Percentiles rank a stretch among this genome's conserved stretches.
Conservation (phyloP, 2,797 vertebrate species). For the Phrynocephalus guinanensis region DNA sequence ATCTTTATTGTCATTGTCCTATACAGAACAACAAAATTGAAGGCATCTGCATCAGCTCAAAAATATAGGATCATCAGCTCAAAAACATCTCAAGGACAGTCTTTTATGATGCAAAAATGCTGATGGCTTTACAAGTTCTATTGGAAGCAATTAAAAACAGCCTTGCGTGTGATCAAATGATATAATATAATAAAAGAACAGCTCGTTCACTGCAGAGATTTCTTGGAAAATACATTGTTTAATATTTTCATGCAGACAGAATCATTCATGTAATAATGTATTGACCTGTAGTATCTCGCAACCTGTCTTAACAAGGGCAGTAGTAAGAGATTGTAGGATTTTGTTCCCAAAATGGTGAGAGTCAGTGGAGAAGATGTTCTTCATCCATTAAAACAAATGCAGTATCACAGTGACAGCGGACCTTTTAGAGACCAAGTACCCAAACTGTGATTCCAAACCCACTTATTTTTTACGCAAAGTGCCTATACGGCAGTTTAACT, state of each 20-base stretch:
- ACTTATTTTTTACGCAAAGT: too few relatives aligned
- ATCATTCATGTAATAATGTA: background rate
- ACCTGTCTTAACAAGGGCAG: too few relatives aligned
- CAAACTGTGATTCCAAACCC: too few relatives aligned
- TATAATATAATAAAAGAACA: background rate
- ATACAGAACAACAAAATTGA: too few relatives aligned
- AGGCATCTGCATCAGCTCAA: too few relatives aligned
- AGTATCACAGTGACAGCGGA: too few relatives aligned
- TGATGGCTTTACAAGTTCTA: background rate
- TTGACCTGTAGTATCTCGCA: background rate
- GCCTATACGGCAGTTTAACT: too few relatives aligned
- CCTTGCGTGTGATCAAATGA: background rate
- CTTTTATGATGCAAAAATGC: background rate
- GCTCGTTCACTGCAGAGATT: background rate
- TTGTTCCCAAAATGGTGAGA: too few relatives aligned
- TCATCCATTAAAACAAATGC: background rate
- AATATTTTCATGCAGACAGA: background rate
- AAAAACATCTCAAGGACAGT: background rate
- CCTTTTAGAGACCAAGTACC: too few relatives aligned
- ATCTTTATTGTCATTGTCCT: too few relatives aligned
- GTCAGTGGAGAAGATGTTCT: background rate
- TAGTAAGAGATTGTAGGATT: too few relatives aligned
- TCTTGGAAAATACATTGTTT: constrained; percentile 7
- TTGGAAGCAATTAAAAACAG: background rate
- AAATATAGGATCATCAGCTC: too few relatives aligned